Base-by-base conservation (phyloP, 2,113 vertebrate species). In the Ptilonorhynchus violaceus region DNA sequence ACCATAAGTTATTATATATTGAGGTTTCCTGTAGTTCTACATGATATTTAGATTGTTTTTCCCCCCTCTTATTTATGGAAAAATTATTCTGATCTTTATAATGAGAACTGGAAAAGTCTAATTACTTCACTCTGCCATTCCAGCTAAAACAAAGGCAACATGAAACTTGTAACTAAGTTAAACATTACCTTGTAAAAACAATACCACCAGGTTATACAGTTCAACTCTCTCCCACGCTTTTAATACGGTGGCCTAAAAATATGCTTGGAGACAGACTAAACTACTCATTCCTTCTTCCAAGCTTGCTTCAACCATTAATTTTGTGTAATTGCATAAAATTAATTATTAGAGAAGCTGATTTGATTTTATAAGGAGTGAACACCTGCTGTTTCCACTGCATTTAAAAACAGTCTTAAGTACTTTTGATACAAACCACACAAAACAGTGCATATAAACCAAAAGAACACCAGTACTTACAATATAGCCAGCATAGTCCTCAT, bases 401-500 rank as follows among this genome's bases (percentile, higher is more conserved):
- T 85, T 66, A 91, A 91, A 91, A 89, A 47, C 55, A 88, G 37
- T 25, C 60, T 62, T 18, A 13, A 90, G 35, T 24, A 82, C 23
- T 75, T 92, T n/a, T 76, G 44, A 80, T 72, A 66, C 35, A 72
- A 41, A 14, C 12, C 78, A 58, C 33, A 59, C 68, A 86, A 92
- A 85, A 90, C 2, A 7, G n/a, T 3, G 18, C 35, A 55, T 6
- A 58, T 6, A 92, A 83, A 80, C 25, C 31, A 55, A 69, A 80
- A 80, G 18, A 90, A 49, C 9, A n/a, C n/a, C 30, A 84, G 56
- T 94, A 98, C 99, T 99, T 97, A 99, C 99, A 5, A 99, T 99
- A 94, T 99, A 99, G 92, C 99, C 99, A 60, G 99, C 99, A 83
- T 99, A 99, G 53, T 99, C 99, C 96, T 99, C 99, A 53, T 99